Percentiles rank a stretch among this genome's conserved stretches.
Evolutionary conservation across 1,140 invertebrate genomes (phyloP).

Genomic region (Drosophila novamexicana): DNA sequence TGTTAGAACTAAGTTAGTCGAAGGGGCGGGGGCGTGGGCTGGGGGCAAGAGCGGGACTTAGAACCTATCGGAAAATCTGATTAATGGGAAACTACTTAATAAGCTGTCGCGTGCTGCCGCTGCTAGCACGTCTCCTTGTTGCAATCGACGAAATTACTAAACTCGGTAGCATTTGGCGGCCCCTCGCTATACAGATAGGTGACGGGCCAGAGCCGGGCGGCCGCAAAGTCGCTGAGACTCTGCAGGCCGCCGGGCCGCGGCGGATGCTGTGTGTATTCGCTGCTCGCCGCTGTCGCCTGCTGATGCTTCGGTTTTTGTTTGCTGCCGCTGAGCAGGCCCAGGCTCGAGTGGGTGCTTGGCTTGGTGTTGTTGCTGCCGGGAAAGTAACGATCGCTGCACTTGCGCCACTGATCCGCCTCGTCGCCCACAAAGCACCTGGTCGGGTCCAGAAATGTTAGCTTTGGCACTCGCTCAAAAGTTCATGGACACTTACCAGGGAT

Average conservation of each 20-base stretch:
- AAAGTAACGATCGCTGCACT: constrained; percentile 92
- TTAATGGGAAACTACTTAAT: constrained; percentile 30
- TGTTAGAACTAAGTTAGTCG: constrained; percentile 33
- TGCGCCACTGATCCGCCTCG: constrained; percentile 90
- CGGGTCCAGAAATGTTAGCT: not conserved
- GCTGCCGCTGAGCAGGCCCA: constrained; percentile 59
- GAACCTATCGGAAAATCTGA: constrained; percentile 33
- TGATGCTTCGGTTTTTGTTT: constrained; percentile 84
- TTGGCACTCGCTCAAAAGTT: not conserved
- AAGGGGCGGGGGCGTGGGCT: not conserved
- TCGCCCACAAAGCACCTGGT: constrained; percentile 92
- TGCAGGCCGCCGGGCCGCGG: constrained; percentile 85
- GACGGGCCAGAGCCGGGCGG: constrained; percentile 88
- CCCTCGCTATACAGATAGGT: constrained; percentile 88
- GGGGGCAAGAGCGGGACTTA: constrained; percentile 15
- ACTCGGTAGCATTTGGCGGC: constrained; percentile 86
- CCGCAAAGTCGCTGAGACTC: constrained; percentile 78
- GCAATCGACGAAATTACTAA: constrained; percentile 84
- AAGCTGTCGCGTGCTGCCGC: constrained; percentile 12
- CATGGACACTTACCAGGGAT: constrained; percentile 87
- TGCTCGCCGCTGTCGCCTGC: constrained; percentile 58
- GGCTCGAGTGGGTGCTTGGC: constrained; percentile 59
- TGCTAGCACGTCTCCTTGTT: constrained; percentile 82
- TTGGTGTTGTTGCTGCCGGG: constrained; percentile 84
- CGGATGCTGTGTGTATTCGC: constrained; percentile 77